Conservation (phyloP, 1,140 invertebrate genomes). For the Tetranychus urticae region DNA sequence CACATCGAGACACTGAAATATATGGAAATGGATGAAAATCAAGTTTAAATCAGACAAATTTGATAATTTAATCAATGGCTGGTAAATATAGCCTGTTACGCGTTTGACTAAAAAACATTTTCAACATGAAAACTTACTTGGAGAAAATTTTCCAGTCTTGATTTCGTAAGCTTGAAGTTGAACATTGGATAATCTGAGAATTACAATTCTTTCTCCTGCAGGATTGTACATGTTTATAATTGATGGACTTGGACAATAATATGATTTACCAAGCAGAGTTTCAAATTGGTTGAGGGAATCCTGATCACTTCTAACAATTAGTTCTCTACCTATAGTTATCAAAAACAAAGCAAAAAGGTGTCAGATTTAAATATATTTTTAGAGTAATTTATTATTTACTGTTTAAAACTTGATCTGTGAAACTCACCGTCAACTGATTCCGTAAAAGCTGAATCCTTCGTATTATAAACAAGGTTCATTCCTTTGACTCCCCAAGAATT, state of each 20-base stretch:
- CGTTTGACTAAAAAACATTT: no score
- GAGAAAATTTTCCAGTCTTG: conserved; percentile 33
- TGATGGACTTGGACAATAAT: conserved; percentile 28
- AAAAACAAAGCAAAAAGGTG: not conserved
- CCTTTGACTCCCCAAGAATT: conserved; percentile 13
- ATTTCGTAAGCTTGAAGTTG: conserved; percentile 38
- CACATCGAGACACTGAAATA: conserved; percentile 14
- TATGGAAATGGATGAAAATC: conserved; percentile 7
- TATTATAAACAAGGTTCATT: conserved; percentile 16
- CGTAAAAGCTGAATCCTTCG: conserved; percentile 13
- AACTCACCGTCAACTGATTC: conserved; percentile 13
- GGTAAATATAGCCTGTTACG: no score
- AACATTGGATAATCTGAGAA: conserved; percentile 23
- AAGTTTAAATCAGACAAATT: not conserved
- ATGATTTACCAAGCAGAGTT: conserved; percentile 61
- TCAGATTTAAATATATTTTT: not conserved
- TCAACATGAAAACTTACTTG: conserved; percentile 18
- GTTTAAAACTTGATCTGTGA: not conserved
- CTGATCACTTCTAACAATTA: conserved; percentile 11
- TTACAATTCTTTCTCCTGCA: conserved; percentile 13
- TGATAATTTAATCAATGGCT: no score
- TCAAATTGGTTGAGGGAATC: conserved; percentile 35
- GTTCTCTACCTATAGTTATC: conserved; percentile 5
- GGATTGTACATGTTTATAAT: conserved; percentile 13
- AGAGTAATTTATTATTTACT: not conserved